phyloP scores from a whole-genome alignment of 2,113 vertebrate genomes.

The Phainopepla nitens region DNA sequence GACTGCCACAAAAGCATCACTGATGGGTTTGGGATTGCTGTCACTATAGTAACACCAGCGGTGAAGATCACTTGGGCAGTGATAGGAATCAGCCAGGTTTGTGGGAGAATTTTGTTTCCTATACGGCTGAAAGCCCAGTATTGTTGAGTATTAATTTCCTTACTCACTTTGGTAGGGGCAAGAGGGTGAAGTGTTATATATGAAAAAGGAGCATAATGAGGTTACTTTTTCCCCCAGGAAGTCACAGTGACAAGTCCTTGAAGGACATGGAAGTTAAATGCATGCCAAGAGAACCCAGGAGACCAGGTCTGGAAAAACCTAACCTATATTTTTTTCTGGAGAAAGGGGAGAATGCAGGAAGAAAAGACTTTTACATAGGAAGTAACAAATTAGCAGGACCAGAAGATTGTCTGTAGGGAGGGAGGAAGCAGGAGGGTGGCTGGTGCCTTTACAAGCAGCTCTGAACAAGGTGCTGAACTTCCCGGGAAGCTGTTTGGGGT shows the following conservation, averaged over 20 bases:
- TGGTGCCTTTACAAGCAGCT: not conserved
- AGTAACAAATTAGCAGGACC: constrained; percentile 35
- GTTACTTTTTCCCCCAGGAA: not conserved
- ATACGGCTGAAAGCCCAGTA: not conserved
- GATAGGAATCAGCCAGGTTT: not conserved
- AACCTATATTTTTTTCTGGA: not conserved
- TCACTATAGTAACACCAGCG: not conserved
- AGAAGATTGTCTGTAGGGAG: not conserved
- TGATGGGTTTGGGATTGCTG: not conserved
- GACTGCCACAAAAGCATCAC: not conserved
- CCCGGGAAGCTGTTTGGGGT: not conserved
- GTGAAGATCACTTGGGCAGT: not conserved
- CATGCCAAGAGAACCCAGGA: not conserved
- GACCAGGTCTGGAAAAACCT: not conserved
- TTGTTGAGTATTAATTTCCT: not conserved
- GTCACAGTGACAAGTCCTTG: not conserved
- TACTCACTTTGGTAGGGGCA: not conserved
- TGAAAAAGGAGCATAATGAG: not conserved
- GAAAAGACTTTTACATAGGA: constrained; percentile 17
- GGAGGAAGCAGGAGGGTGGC: not conserved
- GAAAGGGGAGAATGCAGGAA: not conserved
- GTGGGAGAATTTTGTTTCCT: not conserved
- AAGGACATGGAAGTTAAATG: not conserved
- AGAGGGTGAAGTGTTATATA: not conserved
- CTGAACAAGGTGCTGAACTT: not conserved